Evolutionary conservation across 1,140 invertebrate species (phyloP), one percentile per base, ranked within the genome.

Genomic region (Drosophila tristis): DNA sequence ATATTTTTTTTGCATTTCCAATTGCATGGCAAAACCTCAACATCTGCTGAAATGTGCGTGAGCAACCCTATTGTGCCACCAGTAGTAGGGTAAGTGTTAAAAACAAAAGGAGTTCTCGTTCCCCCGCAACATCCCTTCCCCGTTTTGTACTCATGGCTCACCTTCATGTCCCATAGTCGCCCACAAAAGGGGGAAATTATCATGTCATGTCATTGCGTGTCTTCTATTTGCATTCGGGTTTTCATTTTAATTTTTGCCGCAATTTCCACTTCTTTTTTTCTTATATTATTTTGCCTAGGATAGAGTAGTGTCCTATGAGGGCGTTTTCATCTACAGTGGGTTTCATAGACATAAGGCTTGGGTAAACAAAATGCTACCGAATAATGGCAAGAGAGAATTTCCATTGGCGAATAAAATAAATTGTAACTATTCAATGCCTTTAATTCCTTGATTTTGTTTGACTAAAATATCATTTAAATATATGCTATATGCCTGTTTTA

Each of bases 1-100:
- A 29, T 58, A 47, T 54, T 39, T 70, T 72, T 51, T 59, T 63
- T 70, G 80, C 70, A 78, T 59, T 74, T 44, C 42, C 74, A 80
- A 84, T 57, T 68, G 64, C 44, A 70, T 43, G 39, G 66, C 43
- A 68, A 70, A 63, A 75, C 80, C 80, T 85, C 76, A 85, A 84
- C 80, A 84, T 80, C 80, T 84, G 80, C 80, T 85, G 73, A 85
- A 84, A 84, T 85, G 80, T 85, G 80, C 80, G 80, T 85, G 11
- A 84, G 67, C 80, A 55, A 75, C 56, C 70, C 64, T 11, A 31
- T 31, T 35, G 53, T 44, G 77, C 54, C 73, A 16, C 56, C 49
- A 25, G 45, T 47, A 54, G 48, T 59, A 59, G 60, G 55, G 70
- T 79, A 84, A 84, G 80, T 84, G 80, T 84, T 85, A 84, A 84